phyloP scores from a whole-genome alignment of 35 echinoderm and acorn worm species.

The Apostichopus parvimensis region DNA sequence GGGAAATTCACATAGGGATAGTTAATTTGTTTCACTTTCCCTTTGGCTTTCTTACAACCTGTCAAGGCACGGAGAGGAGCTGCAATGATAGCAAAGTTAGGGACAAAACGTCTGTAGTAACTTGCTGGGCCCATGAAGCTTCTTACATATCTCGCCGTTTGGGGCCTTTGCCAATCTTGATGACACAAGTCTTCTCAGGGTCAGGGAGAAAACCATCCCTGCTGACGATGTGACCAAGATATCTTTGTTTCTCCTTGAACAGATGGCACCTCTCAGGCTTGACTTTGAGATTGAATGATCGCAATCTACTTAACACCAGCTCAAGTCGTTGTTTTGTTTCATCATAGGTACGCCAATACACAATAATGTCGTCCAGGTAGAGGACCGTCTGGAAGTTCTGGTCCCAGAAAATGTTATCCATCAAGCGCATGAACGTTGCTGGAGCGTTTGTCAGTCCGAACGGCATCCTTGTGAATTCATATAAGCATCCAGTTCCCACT shows the following conservation, averaged over 20 bases:
- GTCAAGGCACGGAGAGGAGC: constrained; percentile 1
- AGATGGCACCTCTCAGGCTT: constrained; percentile 52
- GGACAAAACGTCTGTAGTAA: constrained; percentile 41
- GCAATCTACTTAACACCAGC: constrained; percentile 28
- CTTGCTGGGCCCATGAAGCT: constrained; percentile 50
- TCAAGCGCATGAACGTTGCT: constrained; percentile 24
- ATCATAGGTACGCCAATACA: not conserved
- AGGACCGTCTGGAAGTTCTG: constrained; percentile 8
- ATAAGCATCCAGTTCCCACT: constrained; percentile 35
- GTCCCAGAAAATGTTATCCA: not conserved
- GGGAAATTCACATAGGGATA: too few relatives aligned
- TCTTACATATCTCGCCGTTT: not conserved
- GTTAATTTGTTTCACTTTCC: too few relatives aligned
- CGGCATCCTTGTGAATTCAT: constrained; percentile 33
- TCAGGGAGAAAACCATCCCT: not conserved
- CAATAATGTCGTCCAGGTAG: not conserved
- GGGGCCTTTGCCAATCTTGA: not conserved
- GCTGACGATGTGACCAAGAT: constrained; percentile 44
- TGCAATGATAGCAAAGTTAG: constrained; percentile 28
- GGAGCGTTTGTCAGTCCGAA: constrained; percentile 37
- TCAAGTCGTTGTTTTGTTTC: constrained; percentile 9
- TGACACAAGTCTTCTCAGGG: not conserved
- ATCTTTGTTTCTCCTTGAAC: constrained; percentile 5
- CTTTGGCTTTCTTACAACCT: too few relatives aligned
- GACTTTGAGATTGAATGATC: constrained; percentile 40